Evolutionary conservation across 2,888 invertebrate genomes (phyloP).

Genomic region (Gasteruption jaculator): DNA sequence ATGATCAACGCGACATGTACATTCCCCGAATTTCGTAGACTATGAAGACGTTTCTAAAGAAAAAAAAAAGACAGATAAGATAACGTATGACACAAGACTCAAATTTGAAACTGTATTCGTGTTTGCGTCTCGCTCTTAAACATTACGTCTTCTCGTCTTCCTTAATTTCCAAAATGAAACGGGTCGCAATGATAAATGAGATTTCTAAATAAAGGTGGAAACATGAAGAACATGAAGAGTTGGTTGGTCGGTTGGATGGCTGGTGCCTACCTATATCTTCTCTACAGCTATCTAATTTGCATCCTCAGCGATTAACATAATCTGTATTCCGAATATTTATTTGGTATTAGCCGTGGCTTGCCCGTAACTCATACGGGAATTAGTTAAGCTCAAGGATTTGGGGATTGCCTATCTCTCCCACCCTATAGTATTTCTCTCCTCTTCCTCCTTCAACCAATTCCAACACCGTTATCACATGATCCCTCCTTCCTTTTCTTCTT

Average conservation of each 20-base stretch:
- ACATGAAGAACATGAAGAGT: too few relatives aligned
- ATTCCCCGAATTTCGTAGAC: too few relatives aligned
- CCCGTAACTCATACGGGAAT: constrained; percentile 49
- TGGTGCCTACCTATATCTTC: constrained; percentile 22
- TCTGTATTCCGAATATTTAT: constrained; percentile 52
- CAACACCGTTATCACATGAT: constrained; percentile 32
- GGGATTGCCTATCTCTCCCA: constrained; percentile 37
- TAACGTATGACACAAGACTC: too few relatives aligned
- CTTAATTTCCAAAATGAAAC: too few relatives aligned
- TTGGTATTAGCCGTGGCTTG: constrained; percentile 47
- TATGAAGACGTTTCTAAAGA: too few relatives aligned
- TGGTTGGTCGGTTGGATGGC: not conserved
- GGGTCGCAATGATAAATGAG: too few relatives aligned
- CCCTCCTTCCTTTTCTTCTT: constrained; percentile 25
- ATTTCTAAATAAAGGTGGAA: too few relatives aligned
- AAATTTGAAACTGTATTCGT: too few relatives aligned
- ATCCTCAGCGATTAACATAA: constrained; percentile 50
- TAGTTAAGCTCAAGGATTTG: constrained; percentile 50
- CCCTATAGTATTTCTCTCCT: constrained; percentile 28
- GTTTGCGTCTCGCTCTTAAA: too few relatives aligned
- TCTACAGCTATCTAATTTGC: constrained; percentile 45
- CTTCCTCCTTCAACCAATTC: constrained; percentile 20
- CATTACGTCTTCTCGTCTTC: too few relatives aligned
- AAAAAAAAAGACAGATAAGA: too few relatives aligned
- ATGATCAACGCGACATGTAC: too few relatives aligned